phyloP scores from a whole-genome alignment of 2,113 vertebrate species.

The Dasypus novemcinctus region DNA sequence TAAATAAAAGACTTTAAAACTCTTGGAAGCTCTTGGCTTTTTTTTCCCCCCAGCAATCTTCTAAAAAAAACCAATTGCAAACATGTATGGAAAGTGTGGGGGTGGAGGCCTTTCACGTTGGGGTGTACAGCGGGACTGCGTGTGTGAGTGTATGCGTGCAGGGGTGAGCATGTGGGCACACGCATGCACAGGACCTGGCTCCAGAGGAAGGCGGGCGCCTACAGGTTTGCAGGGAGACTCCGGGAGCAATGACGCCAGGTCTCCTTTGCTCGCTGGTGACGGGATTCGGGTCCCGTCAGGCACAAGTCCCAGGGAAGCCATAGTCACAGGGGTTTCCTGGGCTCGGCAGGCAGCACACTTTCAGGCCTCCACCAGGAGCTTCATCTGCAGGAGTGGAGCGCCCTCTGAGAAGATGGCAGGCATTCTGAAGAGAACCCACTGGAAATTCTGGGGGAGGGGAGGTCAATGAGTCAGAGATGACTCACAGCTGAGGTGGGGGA shows the following conservation, averaged over 20 bases:
- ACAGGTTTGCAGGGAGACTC: neutral
- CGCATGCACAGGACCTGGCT: neutral
- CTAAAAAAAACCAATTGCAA: constrained; percentile 73
- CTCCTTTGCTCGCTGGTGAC: neutral
- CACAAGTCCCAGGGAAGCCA: neutral
- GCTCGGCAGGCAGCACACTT: neutral
- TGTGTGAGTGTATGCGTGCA: neutral
- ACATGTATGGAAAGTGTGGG: neutral
- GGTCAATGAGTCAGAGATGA: constrained; percentile 14
- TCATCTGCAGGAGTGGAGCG: neutral
- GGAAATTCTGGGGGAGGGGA: neutral
- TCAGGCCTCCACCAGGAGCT: neutral
- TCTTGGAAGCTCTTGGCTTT: constrained; percentile 66
- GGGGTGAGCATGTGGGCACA: neutral
- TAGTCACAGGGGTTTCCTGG: neutral
- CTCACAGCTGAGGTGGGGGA: neutral
- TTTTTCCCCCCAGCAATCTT: constrained; percentile 41
- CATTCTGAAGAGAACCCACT: neutral
- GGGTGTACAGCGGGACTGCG: neutral
- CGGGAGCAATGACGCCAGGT: neutral
- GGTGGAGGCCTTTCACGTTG: neutral
- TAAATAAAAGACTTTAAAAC: constrained; percentile 80
- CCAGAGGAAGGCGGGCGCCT: neutral
- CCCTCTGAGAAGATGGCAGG: neutral
- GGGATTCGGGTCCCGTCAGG: neutral